Base-by-base conservation (phyloP, 2,888 invertebrate species). In the Noctua fimbriata region DNA sequence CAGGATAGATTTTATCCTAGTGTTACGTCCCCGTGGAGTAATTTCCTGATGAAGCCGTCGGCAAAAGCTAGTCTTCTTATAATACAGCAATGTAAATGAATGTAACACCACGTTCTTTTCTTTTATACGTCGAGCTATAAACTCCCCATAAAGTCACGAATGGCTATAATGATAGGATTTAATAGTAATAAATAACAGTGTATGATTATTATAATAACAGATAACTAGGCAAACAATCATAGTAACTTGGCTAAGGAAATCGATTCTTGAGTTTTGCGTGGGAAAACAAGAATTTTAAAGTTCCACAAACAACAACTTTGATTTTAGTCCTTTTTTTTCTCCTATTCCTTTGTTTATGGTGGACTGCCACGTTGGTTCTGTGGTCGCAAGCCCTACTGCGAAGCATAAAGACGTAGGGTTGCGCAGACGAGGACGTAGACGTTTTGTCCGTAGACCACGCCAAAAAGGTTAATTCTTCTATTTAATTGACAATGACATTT, bases 101-200 rank as follows among this genome's bases (percentile, higher is more conserved):
- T 66, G 49, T 67, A 80, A 63, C 71, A 7, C 76, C 81, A 77
- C 60, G 66, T 76, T 73, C n/a, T 79, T 87, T 85, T 84, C 71
- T 77, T 76, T 74, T 80, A 47, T 76, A 14, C 69, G 21, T 58
- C 58, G 69, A 77, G 55, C 49, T 65, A 44, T 67, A 65, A 87
- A 77, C 81, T 69, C 28, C 65, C 63, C 16, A 87, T 77, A 87
- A 66, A 87, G 85, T 85, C 85, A 85, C 85, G 85, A 87, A 75
- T 81, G 5, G 36, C 44, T 69, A 69, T 85, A 81, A 85, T 87
- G 69, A 87, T 85, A 70, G 76, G 65, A 49, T 77, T 81, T 77
- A 73, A 87, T 81, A 77, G 81, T 65, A 81, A 85, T 87, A 87
- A 85, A 87, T 87, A 77, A 76, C 75, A 84, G 9, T 47, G 74